These are phyloP conservation scores for Ophion ventricosus DNA, from an alignment of 2,888 invertebrate species.

Conservation along the genomic window DNA sequence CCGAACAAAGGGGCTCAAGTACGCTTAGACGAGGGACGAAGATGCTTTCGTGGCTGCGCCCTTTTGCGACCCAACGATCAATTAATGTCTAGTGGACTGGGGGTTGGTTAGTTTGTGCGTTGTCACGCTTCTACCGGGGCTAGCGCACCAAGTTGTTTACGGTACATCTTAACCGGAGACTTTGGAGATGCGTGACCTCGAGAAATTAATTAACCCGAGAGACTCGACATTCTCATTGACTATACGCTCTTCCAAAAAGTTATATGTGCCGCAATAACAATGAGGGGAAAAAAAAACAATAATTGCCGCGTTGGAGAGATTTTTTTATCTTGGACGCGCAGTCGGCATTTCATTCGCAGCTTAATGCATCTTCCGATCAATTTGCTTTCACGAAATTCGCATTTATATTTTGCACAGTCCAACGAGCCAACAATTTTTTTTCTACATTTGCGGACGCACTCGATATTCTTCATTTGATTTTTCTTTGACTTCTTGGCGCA, in stretches of 20 bases:
- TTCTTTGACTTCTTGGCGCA: neutral
- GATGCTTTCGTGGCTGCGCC: neutral
- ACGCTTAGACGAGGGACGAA: neutral
- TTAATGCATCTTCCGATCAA: neutral
- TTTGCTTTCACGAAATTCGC: neutral
- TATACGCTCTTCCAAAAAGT: neutral
- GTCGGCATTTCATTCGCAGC: slow-evolving; percentile 6
- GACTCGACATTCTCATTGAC: slow-evolving; percentile 24
- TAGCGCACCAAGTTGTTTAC: slow-evolving; percentile 26
- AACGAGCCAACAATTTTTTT: too few species aligned
- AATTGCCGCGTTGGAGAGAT: neutral
- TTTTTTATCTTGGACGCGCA: neutral
- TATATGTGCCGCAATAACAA: neutral
- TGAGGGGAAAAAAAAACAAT: neutral
- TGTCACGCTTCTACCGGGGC: slow-evolving; percentile 12
- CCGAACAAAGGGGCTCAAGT: slow-evolving; percentile 4
- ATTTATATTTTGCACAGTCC: too few species aligned
- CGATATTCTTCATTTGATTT: neutral
- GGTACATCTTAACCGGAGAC: slow-evolving; percentile 48
- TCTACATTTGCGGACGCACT: too few species aligned
- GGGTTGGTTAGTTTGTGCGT: slow-evolving; percentile 41
- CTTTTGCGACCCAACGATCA: neutral
- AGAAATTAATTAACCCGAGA: slow-evolving; percentile 41
- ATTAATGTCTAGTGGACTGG: neutral
- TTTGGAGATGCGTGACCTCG: slow-evolving; percentile 33